These are phyloP conservation scores for Arremon aurantiirostris DNA, from an alignment of 2,797 vertebrate species.

Conservation along the genomic window DNA sequence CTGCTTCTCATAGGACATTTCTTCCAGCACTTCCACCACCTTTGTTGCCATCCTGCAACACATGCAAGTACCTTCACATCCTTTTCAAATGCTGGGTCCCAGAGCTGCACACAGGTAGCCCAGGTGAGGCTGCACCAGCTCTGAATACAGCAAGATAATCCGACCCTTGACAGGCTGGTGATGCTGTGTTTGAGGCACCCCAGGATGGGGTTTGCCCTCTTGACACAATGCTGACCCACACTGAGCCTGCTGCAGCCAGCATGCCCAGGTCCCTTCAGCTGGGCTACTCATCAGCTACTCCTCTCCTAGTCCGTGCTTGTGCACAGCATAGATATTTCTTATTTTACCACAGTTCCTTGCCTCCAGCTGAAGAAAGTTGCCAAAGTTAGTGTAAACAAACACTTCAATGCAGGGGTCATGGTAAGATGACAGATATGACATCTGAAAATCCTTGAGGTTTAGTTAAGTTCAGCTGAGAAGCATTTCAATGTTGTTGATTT, in stretches of 20 bases:
- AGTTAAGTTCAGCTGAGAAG: background rate
- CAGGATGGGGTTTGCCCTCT: background rate
- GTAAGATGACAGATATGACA: background rate
- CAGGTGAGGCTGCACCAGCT: background rate
- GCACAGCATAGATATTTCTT: fast-evolving
- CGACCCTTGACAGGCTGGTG: background rate
- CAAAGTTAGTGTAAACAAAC: background rate
- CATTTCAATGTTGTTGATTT: background rate
- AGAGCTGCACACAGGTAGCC: background rate
- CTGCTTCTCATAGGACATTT: background rate
- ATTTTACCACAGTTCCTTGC: background rate
- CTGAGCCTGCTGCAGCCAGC: background rate
- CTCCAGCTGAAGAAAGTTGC: background rate
- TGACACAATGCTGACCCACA: background rate
- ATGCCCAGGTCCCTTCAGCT: background rate
- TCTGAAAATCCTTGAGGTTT: background rate
- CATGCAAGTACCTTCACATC: background rate
- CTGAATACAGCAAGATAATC: background rate
- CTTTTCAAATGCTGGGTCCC: background rate
- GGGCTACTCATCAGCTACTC: background rate
- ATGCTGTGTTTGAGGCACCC: background rate
- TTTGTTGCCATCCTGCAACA: background rate
- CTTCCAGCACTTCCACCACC: background rate
- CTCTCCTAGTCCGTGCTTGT: background rate
- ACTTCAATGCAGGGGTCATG: background rate